These are phyloP conservation scores for Liasis olivaceus DNA, from an alignment of 2,797 vertebrate species.

Conservation along the genomic window DNA sequence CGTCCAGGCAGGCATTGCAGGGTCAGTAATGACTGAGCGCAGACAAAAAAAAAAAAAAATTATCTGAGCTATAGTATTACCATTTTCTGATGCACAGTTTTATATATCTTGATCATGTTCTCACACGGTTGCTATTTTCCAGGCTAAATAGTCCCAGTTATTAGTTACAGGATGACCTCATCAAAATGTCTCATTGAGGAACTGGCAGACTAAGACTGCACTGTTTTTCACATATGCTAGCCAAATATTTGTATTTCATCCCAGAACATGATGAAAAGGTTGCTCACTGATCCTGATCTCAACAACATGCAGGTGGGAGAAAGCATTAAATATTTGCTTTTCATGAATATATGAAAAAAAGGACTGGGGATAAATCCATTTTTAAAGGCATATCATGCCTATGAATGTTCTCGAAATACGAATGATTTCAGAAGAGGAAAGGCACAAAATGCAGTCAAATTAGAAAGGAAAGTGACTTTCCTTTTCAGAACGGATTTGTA, in stretches of 20 bases:
- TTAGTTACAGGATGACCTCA: background rate
- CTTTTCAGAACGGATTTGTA: background rate
- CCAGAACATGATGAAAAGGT: constrained; percentile 8
- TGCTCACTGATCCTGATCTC: background rate
- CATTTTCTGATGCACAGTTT: background rate
- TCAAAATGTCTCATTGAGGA: rapidly evolving
- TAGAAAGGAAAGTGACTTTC: background rate
- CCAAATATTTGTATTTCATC: constrained; percentile 21
- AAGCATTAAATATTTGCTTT: background rate
- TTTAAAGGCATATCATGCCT: background rate
- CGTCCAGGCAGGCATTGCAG: too few relatives aligned
- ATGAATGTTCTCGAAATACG: background rate
- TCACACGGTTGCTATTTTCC: background rate
- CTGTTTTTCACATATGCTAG: background rate
- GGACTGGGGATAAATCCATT: background rate
- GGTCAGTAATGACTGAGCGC: too few relatives aligned
- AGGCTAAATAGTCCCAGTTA: background rate
- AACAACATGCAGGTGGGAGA: background rate
- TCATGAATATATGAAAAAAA: background rate
- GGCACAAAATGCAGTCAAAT: background rate
- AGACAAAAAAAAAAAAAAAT: too few relatives aligned
- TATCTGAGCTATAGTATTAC: background rate
- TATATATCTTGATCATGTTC: background rate
- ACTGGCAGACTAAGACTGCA: background rate
- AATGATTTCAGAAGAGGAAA: background rate